Base-by-base conservation (phyloP, 2,113 vertebrate species). In the Anoplopoma fimbria region DNA sequence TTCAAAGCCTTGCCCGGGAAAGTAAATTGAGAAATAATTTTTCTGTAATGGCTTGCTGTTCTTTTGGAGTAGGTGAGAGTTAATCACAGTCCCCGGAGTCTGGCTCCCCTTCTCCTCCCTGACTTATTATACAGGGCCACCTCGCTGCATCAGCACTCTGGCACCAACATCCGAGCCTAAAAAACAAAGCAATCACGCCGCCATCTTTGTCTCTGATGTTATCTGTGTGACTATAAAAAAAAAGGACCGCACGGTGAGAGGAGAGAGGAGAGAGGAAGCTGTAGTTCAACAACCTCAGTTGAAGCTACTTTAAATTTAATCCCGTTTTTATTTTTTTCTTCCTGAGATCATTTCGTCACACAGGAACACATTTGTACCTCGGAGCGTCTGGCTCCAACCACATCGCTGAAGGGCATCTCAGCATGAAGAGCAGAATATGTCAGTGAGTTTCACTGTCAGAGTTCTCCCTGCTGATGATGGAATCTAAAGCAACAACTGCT, bases 11-110 rank as follows among this genome's bases (percentile, higher is more conserved):
- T 51, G 19, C 70, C 76, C 82, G 57, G 25, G 33, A 80, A 73
- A 91, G 82, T 81, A 82, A 91, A 93, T 91, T 81, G 85, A 87
- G 86, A 90, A 88, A 91, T 90, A 69, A 82, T 89, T 87, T 85
- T 65, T 74, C 84, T 71, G 76, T 88, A 89, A 91, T 88, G 85
- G 81, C 81, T 88, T 62, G 81, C 79, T 85, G 81, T 85, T 87
- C 79, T 83, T 4, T 86, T 69, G 68, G 61, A 85, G 83, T 51
- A 88, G 87, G 85, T 85, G 88, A 84, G 80, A 87, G 81, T 85
- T 89, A 89, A 88, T 87, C 88, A 80, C 72, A 76, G 81, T 79
- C 84, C 81, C 74, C 8, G 14, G 74, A 76, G 87, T 70, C 57
- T n/a, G 45, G 64, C 65, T 73, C 83, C 12, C 34, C 17, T 49